These are phyloP conservation scores for Drosophila novamexicana DNA, from an alignment of 1,140 invertebrate species.

Conservation along the genomic window DNA sequence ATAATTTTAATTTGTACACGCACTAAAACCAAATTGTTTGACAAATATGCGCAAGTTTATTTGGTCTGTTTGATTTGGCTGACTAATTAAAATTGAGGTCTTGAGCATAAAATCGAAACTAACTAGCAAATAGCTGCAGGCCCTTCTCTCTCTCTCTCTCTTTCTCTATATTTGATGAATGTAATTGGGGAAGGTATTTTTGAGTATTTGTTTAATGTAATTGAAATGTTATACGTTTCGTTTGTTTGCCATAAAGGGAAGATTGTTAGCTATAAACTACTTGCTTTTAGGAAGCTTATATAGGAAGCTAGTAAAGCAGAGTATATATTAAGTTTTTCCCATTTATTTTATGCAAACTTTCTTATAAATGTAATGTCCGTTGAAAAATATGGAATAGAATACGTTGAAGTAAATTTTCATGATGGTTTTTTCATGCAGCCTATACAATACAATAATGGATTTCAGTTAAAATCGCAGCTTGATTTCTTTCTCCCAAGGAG, in stretches of 20 bases:
- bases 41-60: conserved; percentile 59
- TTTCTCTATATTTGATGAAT: too few species aligned
- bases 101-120: conserved; percentile 18
- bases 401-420: too few species aligned
- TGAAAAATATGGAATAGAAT: too few species aligned
- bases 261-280: not conserved
- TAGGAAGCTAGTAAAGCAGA: too few species aligned
- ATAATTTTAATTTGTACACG: conserved; percentile 76
- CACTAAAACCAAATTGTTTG: conserved; percentile 65
- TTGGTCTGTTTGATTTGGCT: conserved; percentile 63
- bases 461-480: too few species aligned
- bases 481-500: too few species aligned
- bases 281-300: not conserved
- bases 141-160: not conserved
- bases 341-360: too few species aligned
- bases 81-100: conserved; percentile 43
- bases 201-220: conserved; percentile 19
- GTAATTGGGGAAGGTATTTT: not conserved
- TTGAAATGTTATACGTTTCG: conserved; percentile 6
- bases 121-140: conserved; percentile 10
- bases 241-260: not conserved
- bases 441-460: too few species aligned
- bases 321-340: too few species aligned
- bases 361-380: too few species aligned
- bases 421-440: too few species aligned